A percentile compares a stretch with the other conserved stretches of the same genome.
Evolutionary conservation across 2,113 vertebrate species (phyloP).

Genomic region (Limanda limanda): DNA sequence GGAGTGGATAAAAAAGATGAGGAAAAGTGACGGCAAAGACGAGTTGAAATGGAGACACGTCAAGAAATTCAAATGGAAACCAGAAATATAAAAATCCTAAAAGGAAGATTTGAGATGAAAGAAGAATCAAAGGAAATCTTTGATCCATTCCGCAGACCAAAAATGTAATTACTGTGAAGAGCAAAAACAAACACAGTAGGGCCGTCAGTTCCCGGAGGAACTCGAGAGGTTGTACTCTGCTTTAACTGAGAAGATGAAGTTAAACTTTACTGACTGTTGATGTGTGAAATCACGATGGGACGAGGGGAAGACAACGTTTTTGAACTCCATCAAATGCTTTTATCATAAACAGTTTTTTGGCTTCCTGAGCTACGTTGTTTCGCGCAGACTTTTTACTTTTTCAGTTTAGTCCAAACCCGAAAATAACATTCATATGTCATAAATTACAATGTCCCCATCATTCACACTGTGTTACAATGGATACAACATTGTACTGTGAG

Average conservation of each 20-base stretch:
- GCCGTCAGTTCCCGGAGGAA: background rate
- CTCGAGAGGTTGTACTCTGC: background rate
- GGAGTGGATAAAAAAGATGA: slow-evolving; percentile 1
- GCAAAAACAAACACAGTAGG: slow-evolving; percentile 3
- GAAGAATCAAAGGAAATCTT: slow-evolving; percentile 38
- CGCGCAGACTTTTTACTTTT: too few species aligned
- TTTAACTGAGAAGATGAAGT: background rate
- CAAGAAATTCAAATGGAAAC: slow-evolving; percentile 35
- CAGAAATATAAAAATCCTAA: slow-evolving; percentile 28
- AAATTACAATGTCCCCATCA: too few species aligned
- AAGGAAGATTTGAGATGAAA: slow-evolving; percentile 31
- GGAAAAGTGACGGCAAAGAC: background rate
- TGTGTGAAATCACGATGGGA: background rate
- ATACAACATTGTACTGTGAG: too few species aligned
- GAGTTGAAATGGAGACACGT: slow-evolving; percentile 13
- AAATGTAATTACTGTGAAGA: slow-evolving; percentile 18
- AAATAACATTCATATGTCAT: too few species aligned
- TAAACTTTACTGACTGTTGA: background rate
- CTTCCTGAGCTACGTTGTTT: too few species aligned
- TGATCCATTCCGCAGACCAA: slow-evolving; percentile 27
- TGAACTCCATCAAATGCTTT: background rate
- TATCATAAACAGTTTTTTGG: too few species aligned
- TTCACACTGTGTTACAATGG: too few species aligned
- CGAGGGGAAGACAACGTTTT: background rate
- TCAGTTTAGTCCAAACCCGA: too few species aligned